These are phyloP conservation scores for Philonicus albiceps DNA, from an alignment of 2,888 invertebrate species.

Conservation along the genomic window DNA sequence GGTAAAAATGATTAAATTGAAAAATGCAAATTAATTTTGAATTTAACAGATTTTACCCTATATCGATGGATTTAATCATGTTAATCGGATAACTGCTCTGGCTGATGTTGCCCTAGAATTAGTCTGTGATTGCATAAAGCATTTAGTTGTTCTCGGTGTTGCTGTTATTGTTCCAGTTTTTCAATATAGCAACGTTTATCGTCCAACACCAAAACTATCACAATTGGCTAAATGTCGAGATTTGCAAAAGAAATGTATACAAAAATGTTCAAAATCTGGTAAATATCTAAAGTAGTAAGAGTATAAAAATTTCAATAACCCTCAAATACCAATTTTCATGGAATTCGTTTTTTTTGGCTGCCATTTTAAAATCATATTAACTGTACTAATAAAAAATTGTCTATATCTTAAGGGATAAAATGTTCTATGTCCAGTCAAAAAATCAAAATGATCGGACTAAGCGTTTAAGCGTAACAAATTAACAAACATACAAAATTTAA, in stretches of 20 bases:
- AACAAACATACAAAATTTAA: too few species aligned
- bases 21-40: neutral
- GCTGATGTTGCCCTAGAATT: slow-evolving; percentile 84
- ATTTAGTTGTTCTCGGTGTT: slow-evolving; percentile 78
- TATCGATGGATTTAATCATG: slow-evolving; percentile 83
- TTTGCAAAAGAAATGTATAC: slow-evolving; percentile 74
- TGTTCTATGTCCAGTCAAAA: too few species aligned
- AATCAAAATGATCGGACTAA: too few species aligned
- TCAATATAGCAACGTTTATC: slow-evolving; percentile 79
- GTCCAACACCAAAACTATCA: slow-evolving; percentile 74
- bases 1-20: slow-evolving; percentile 62
- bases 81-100: slow-evolving; percentile 78
- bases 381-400: too few species aligned
- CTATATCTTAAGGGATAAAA: too few species aligned
- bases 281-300: too few species aligned
- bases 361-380: too few species aligned
- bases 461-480: too few species aligned
- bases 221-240: slow-evolving; percentile 71
- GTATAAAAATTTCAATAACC: too few species aligned
- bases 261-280: slow-evolving; percentile 75
- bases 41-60: slow-evolving; percentile 72
- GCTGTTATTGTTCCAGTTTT: slow-evolving; percentile 80
- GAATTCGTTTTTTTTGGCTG: too few species aligned
- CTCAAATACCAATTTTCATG: too few species aligned
- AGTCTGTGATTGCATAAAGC: slow-evolving; percentile 82